phyloP scores from a whole-genome alignment of 2,888 invertebrate species.

The Beris morrisii region DNA sequence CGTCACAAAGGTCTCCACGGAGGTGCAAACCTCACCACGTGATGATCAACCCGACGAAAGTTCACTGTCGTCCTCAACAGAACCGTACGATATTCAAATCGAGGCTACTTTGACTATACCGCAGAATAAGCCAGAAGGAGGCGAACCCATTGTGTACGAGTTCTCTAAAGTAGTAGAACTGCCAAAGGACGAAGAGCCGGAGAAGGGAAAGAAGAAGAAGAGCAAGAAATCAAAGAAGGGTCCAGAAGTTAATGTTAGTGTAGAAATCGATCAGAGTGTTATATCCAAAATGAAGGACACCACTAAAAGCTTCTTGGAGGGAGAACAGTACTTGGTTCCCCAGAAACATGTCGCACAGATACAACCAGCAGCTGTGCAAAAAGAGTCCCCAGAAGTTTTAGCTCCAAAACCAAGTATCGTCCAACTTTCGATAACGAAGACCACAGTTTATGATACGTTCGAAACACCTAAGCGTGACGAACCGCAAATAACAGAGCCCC shows the following conservation, averaged over 20 bases:
- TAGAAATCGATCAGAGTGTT: constrained; percentile 47
- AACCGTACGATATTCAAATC: constrained; percentile 54
- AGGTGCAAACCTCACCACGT: constrained; percentile 43
- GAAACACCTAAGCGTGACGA: too few relatives aligned
- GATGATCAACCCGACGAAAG: constrained; percentile 42
- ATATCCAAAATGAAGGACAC: constrained; percentile 28
- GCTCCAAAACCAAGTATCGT: constrained; percentile 42
- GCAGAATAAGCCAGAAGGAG: constrained; percentile 52
- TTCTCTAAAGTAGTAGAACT: constrained; percentile 50
- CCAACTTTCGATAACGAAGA: constrained; percentile 49
- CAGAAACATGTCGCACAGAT: constrained; percentile 29
- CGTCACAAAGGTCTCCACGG: not conserved
- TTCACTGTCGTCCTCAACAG: constrained; percentile 48
- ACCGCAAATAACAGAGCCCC: constrained; percentile 3
- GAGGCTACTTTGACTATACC: constrained; percentile 65
- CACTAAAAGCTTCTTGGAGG: constrained; percentile 38
- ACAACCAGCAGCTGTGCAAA: constrained; percentile 16
- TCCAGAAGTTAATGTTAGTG: constrained; percentile 49
- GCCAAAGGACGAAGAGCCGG: constrained; percentile 55
- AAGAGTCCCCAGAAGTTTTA: not conserved
- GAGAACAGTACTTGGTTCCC: constrained; percentile 29
- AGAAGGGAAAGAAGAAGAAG: constrained; percentile 50
- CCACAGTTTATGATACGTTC: constrained; percentile 42
- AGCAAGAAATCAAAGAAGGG: constrained; percentile 54
- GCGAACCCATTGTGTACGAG: constrained; percentile 44